Conservation (phyloP, 2,797 vertebrate genomes). For the Oreochromis grahami region DNA sequence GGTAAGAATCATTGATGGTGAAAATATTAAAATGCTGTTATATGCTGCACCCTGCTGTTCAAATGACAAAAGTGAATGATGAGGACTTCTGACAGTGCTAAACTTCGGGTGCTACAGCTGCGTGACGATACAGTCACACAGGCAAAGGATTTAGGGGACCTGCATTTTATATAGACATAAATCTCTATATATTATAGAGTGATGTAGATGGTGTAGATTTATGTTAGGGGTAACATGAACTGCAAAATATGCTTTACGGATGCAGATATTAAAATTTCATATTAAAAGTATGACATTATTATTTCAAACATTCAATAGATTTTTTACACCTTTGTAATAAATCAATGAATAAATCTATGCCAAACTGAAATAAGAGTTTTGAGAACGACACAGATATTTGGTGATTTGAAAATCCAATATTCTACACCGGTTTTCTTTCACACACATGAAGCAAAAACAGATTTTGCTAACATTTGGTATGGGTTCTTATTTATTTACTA, state of each 20-base stretch:
- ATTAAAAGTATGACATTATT: background rate
- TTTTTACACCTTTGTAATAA: background rate
- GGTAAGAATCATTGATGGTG: background rate
- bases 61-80: background rate
- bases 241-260: background rate
- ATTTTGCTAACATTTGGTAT: background rate
- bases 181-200: background rate
- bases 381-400: background rate
- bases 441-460: background rate
- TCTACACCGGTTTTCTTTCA: background rate
- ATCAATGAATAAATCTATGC: background rate
- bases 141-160: background rate
- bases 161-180: background rate
- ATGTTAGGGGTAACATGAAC: background rate
- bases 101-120: background rate
- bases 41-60: constrained; percentile 56
- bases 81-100: background rate
- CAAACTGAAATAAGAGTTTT: background rate
- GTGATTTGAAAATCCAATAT: background rate
- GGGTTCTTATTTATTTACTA: background rate
- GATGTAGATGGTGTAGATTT: background rate
- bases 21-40: background rate
- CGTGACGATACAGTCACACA: background rate
- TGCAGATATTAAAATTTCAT: background rate
- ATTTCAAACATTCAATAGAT: background rate